Evolutionary conservation across 2,888 invertebrate genomes (phyloP), one percentile per base, ranked within the genome.

Genomic region (Ochlodes sylvanus): DNA sequence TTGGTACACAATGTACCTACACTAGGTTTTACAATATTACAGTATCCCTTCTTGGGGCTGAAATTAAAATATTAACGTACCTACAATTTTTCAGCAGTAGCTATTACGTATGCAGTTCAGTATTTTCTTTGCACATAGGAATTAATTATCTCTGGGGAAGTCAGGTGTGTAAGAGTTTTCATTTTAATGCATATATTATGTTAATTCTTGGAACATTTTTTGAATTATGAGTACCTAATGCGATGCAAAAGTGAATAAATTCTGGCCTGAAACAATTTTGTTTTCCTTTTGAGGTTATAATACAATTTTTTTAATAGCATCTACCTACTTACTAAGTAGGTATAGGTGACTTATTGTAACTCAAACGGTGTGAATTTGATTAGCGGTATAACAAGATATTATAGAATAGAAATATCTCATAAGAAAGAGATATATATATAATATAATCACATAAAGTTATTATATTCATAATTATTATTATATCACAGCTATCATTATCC

Each of bases 201-300:
- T 69, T 66, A 74, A 74, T 69, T 70, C 14, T 42, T 68, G 67
- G 67, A 69, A 77, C 78, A 79, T 79, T 81, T 80, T 82, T 81
- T 80, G 77, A 75, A 81, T 81, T 84, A 76, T 61, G 66, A n/a
- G 9, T 15, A 47, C n/a, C 44, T 15, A 42, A 44, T 32, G 34
- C 44, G 15, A 56, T 34, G 34, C 17, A 17, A 57, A 57, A 38
- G 41, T 47, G 44, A 47, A 38, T 38, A 38, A 38, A 38, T 38
- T 38, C 12, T 1, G 12, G 9, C 38, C 38, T 12, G 12, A 12
- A 38, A 12, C 9, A 38, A 38, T 38, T 38, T 38, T 38, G 38
- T 38, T 38, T 38, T 38, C 38, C 9, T 38, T 38, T 38, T 38
- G 10, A 1, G 38, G 10, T 38, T 38, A 27, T n/a, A n/a, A n/a